Evolutionary conservation across 2,113 vertebrate species (phyloP).

Genomic region (Siphamia tubifer): DNA sequence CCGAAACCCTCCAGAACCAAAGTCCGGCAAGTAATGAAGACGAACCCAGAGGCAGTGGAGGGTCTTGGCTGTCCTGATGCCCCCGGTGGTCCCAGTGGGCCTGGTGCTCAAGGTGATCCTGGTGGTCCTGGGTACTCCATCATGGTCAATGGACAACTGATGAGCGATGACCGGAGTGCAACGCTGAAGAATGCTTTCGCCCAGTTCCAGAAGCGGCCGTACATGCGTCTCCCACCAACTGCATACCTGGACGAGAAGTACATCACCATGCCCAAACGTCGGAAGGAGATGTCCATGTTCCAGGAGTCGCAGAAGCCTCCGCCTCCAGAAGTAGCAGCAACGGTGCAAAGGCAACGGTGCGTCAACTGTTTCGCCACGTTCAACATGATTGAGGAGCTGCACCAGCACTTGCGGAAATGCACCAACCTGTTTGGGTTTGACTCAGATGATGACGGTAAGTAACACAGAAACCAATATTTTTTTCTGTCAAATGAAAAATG

Average conservation of each 20-base stretch:
- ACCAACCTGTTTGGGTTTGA: constrained; percentile 95
- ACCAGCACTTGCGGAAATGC: constrained; percentile 90
- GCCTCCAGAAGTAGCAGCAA: constrained; percentile 47
- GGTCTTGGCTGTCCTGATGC: no score
- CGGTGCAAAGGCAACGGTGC: constrained; percentile 85
- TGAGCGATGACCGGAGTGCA: accelerated
- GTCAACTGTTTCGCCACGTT: constrained; percentile 91
- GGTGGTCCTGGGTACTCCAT: not conserved
- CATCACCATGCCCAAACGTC: constrained; percentile 95
- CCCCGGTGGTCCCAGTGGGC: no score
- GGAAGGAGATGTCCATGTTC: constrained; percentile 81
- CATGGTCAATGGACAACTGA: not conserved
- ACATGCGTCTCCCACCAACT: constrained; percentile 87
- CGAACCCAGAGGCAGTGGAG: not conserved
- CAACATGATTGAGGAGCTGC: constrained; percentile 87
- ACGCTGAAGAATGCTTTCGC: constrained; percentile 42
- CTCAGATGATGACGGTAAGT: constrained; percentile 98
- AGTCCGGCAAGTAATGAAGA: not conserved
- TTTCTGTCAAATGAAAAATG: no score
- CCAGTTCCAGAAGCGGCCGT: constrained; percentile 84
- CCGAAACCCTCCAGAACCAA: not conserved
- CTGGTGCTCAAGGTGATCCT: no score
- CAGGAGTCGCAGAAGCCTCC: constrained; percentile 51
- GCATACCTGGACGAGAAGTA: constrained; percentile 94
- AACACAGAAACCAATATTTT: no score